Evolutionary conservation across 1,140 invertebrate species (phyloP), one percentile per base, ranked within the genome.

Genomic region (Platyura marginata): DNA sequence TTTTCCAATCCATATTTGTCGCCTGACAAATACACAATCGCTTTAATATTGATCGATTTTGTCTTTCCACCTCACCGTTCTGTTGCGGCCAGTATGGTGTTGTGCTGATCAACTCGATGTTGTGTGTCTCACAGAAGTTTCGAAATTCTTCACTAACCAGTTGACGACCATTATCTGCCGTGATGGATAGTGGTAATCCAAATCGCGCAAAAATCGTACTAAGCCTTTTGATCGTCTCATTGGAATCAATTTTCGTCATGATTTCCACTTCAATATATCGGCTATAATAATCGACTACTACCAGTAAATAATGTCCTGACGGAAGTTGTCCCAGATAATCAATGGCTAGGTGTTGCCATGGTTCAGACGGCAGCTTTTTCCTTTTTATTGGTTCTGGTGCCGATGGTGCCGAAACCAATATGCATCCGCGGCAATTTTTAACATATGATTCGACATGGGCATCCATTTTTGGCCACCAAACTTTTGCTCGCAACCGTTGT

Each of bases 391-490:
- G 52, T 19, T 36, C 44, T 38, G 54, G 53, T 13, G 50, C 46
- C 16, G 49, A 47, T 9, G 49, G 47, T 3, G 41, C 22, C 11
- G 42, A 35, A 8, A 59, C 51, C 34, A 58, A 32, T 8, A 41
- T 39, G 39, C 50, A 53, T 3, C 46, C 43, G 36, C 44, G 29
- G 43, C 56, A 57, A 10, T 41, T 49, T 41, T 47, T 51, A 4
- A 52, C 46, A 22, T 42, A 45, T 11, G 50, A 43, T 49, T 64
- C 54, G 4, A 51, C 50, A 23, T 53, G 41, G 13, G 22, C 46
- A 38, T 63, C 53, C 10, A 61, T 58, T 20, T 41, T 39, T 22
- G 51, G 49, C 48, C 53, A 66, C 60, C 63, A 63, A 9, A 63
- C 54, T 46, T 62, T 63, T 40, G 48, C 43, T 36, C 57, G 32